A percentile compares a stretch with the other conserved stretches of the same genome.
Evolutionary conservation across 2,113 vertebrate genomes (phyloP).

Genomic region (Dasyornis broadbenti): DNA sequence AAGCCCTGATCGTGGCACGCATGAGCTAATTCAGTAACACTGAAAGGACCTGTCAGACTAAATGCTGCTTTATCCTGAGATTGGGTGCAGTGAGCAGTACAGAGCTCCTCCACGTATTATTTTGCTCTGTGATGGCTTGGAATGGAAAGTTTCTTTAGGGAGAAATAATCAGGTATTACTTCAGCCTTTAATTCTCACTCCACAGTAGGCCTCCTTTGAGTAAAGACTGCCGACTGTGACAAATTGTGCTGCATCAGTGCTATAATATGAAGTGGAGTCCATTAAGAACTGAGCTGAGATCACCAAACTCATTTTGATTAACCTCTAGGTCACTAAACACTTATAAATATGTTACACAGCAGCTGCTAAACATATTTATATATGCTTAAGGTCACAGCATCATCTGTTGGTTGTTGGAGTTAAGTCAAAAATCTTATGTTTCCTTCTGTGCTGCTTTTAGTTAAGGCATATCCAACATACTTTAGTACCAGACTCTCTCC

Average conservation of each 20-base stretch:
- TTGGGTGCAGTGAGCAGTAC: not conserved
- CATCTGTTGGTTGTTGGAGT: slow-evolving; percentile 35
- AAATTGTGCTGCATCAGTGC: slow-evolving; percentile 57
- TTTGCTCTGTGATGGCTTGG: not conserved
- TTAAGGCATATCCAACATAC: not conserved
- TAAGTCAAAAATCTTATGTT: slow-evolving; percentile 42
- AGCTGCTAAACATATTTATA: slow-evolving; percentile 51
- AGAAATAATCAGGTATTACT: slow-evolving; percentile 40
- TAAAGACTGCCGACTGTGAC: slow-evolving; percentile 49
- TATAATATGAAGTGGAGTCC: slow-evolving; percentile 33
- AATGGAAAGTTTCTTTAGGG: slow-evolving; percentile 24
- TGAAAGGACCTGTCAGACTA: not conserved
- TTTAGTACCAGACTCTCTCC: not conserved
- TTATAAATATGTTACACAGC: slow-evolving; percentile 36
- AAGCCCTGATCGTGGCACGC: not conserved
- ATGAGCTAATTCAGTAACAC: not conserved
- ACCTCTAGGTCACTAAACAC: slow-evolving; percentile 44
- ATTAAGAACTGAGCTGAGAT: slow-evolving; percentile 41
- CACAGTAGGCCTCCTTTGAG: slow-evolving; percentile 18
- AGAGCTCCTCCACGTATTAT: not conserved
- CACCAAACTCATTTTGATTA: slow-evolving; percentile 47
- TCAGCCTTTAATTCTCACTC: slow-evolving; percentile 40
- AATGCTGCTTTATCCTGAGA: not conserved
- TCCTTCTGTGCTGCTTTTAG: slow-evolving; percentile 52
- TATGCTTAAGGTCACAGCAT: slow-evolving; percentile 44